A percentile compares a stretch with the other conserved stretches of the same genome.
These are phyloP conservation scores for Teleogryllus occipitalis DNA, from an alignment of 1,140 invertebrate species.

Conservation along the genomic window DNA sequence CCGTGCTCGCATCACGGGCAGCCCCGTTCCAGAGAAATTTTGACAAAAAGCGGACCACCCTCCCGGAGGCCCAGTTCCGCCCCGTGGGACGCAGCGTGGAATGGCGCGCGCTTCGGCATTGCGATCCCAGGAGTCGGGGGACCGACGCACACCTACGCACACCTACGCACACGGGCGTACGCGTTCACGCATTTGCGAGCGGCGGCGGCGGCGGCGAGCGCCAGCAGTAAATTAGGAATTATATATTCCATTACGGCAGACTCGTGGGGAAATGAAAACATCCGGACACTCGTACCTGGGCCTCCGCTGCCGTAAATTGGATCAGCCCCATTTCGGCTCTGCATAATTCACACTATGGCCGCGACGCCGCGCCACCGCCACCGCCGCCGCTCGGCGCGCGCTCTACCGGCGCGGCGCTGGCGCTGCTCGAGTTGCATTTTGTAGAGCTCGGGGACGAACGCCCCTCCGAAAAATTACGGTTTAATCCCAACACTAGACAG, in stretches of 20 bases:
- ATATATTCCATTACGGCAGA: background rate
- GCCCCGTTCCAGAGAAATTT: too few relatives aligned
- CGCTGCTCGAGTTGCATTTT: background rate
- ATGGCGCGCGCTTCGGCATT: background rate
- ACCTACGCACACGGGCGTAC: too few relatives aligned
- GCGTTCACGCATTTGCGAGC: too few relatives aligned
- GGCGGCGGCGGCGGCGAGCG: background rate
- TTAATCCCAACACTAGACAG: background rate
- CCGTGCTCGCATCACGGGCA: too few relatives aligned
- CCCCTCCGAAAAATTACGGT: background rate
- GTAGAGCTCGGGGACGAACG: background rate
- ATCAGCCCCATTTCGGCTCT: background rate
- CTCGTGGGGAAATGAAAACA: conserved; percentile 3
- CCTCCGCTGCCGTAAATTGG: background rate
- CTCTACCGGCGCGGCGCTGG: background rate
- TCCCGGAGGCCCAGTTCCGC: too few relatives aligned
- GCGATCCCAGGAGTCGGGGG: background rate
- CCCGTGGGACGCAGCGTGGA: too few relatives aligned
- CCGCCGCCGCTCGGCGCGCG: too few relatives aligned
- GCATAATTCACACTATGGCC: background rate
- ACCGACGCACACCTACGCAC: too few relatives aligned
- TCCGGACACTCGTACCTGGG: background rate
- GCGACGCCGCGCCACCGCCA: too few relatives aligned
- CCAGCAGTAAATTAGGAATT: background rate
- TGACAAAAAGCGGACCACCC: too few relatives aligned